Conservation (phyloP, 2,113 vertebrate species). For the Rhizomys pruinosus region DNA sequence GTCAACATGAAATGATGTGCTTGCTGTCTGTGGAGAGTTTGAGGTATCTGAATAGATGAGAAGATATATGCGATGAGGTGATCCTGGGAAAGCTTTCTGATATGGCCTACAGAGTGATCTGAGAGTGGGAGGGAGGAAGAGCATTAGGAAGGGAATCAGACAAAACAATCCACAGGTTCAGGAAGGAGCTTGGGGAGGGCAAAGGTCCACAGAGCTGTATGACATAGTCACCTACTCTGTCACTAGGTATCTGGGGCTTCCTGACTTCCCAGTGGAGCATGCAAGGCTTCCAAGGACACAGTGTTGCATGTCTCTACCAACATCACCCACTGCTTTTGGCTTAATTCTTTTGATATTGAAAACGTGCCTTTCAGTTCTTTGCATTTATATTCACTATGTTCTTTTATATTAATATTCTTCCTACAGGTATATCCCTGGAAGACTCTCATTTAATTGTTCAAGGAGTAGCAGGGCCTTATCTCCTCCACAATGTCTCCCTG, state of each 20-base stretch:
- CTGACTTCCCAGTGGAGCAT: not conserved
- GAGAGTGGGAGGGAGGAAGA: not conserved
- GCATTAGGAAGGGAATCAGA: not conserved
- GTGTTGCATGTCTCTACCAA: too few species aligned
- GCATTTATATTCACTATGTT: not conserved
- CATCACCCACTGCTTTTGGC: accelerated
- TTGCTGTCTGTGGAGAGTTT: not conserved
- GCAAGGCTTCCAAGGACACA: not conserved
- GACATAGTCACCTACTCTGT: too few species aligned
- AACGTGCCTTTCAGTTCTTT: not conserved
- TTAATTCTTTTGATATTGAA: not conserved
- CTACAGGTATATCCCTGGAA: not conserved
- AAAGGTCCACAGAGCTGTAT: not conserved
- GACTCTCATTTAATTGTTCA: not conserved
- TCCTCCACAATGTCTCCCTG: too few species aligned
- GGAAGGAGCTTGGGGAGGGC: accelerated
- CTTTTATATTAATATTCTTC: not conserved
- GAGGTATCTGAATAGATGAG: not conserved
- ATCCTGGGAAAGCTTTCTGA: not conserved
- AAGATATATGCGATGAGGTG: not conserved
- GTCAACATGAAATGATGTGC: not conserved
- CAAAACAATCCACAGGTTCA: not conserved
- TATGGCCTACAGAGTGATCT: too few species aligned
- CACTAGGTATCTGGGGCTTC: accelerated
- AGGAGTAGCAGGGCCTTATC: not conserved